Conservation (phyloP, 2,113 vertebrate species). For the Crotophaga sulcirostris region DNA sequence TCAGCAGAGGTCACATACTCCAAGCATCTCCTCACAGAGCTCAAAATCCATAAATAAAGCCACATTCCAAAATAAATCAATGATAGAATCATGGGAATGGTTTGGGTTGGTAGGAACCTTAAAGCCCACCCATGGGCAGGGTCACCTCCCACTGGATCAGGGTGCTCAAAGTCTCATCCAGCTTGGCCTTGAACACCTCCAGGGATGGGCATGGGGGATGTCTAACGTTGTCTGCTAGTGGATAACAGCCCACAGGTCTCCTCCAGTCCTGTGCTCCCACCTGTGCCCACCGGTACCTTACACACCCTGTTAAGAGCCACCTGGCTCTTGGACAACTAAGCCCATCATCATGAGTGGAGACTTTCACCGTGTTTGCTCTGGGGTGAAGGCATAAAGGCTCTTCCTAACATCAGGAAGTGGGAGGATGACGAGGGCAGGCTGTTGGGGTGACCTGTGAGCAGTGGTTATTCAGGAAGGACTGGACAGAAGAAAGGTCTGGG, state of each 20-base stretch:
- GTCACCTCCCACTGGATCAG: too few relatives aligned
- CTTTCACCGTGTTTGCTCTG: neutral
- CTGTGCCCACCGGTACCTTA: neutral
- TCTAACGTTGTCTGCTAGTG: neutral
- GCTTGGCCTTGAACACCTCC: too few relatives aligned
- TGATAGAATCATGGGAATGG: too few relatives aligned
- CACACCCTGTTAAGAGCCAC: neutral
- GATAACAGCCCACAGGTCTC: neutral
- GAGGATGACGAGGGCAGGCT: neutral
- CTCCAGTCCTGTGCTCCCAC: neutral
- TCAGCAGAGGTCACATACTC: neutral
- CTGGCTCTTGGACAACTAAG: neutral
- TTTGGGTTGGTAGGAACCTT: too few relatives aligned
- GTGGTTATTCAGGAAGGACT: neutral
- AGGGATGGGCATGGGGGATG: too few relatives aligned
- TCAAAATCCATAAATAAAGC: neutral
- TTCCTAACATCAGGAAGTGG: accelerated
- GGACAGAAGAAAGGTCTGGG: neutral
- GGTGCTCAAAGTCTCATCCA: too few relatives aligned
- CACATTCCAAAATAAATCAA: neutral
- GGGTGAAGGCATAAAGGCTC: neutral
- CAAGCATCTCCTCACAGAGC: neutral
- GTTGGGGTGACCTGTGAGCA: neutral
- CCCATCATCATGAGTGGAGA: neutral
- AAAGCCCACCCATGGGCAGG: too few relatives aligned